Base-by-base conservation (phyloP, 2,113 vertebrate species). In the Pionites leucogaster region DNA sequence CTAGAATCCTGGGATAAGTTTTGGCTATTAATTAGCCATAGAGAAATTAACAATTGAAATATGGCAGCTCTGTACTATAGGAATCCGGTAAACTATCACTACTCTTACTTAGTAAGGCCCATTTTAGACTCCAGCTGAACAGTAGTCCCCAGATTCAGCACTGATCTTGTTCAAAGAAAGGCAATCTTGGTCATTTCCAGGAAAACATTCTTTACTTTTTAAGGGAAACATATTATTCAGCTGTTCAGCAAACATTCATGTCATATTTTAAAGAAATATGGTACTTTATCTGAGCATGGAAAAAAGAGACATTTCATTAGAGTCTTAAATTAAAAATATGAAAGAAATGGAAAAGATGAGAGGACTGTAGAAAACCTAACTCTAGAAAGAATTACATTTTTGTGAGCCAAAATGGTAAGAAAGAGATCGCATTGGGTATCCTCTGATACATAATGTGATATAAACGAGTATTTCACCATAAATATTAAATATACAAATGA, bases 11-110 rank as follows among this genome's bases (percentile, higher is more conserved):
- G 71, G 41, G 63, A 69, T 92, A 95, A 96, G 47, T 47, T 91
- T 57, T 13, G 9, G 50, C 87, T 96, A 94, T 95, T 97, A 98
- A 97, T 97, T 97, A 97, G 93, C 76, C 92, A 97, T 89, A 91
- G 79, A 95, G 86, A 86, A 96, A 96, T 95, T 91, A 95, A 91
- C 33, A 91, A 92, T 42, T 63, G 76, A 92, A 94, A 88, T 16
- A 28, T 29, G 49, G 60, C 53, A 89, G 41, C 25, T 92, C 62
- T 90, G 16, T 83, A 39, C 10, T 59, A 72, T 1, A 92, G 83
- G 86, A 96, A 82, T 79, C 81, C 94, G 90, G 89, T 96, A 94
- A 96, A 96, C 55, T 93, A 83, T 86, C 93, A 76, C 60, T 95
- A 82, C 55, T 88, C 20, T 94, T 94, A 64, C 20, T 93, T 94